phyloP scores from a whole-genome alignment of 2,888 invertebrate genomes.

The Poecilus cupreus region DNA sequence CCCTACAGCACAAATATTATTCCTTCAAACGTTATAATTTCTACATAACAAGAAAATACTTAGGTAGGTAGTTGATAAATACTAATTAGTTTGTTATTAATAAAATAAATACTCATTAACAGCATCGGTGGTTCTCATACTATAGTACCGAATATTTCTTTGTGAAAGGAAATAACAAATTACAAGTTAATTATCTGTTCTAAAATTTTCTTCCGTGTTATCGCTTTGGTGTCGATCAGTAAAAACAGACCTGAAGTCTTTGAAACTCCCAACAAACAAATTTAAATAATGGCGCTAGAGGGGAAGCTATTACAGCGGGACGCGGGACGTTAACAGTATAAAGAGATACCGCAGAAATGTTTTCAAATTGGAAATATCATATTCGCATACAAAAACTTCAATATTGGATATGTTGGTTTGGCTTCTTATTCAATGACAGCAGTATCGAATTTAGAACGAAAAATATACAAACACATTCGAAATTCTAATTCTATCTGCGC shows the following conservation, averaged over 20 bases:
- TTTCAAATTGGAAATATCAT: slow-evolving; percentile 31
- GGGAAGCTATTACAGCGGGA: neutral
- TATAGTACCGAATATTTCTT: too few relatives aligned
- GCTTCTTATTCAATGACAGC: slow-evolving; percentile 4
- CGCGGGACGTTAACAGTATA: neutral
- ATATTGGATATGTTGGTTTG: slow-evolving; percentile 8
- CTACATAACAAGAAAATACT: too few relatives aligned
- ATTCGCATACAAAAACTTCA: slow-evolving; percentile 23
- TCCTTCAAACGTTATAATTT: too few relatives aligned
- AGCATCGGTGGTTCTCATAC: too few relatives aligned
- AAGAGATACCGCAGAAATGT: slow-evolving; percentile 19
- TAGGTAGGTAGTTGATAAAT: too few relatives aligned
- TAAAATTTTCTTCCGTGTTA: neutral
- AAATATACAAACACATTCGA: neutral
- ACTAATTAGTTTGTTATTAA: too few relatives aligned
- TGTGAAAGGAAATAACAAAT: neutral
- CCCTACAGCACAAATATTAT: too few relatives aligned
- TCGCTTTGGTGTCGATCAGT: neutral
- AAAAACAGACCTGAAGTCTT: neutral
- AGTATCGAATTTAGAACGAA: slow-evolving; percentile 22
- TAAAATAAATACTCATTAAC: too few relatives aligned
- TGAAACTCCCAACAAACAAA: neutral
- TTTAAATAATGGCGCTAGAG: neutral
- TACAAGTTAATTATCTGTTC: neutral
- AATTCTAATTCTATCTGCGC: too few relatives aligned